Percentiles rank a stretch among this genome's conserved stretches.
These are phyloP conservation scores for Ramazzottius varieornatus DNA, from an alignment of 2,888 invertebrate species.

Conservation along the genomic window DNA sequence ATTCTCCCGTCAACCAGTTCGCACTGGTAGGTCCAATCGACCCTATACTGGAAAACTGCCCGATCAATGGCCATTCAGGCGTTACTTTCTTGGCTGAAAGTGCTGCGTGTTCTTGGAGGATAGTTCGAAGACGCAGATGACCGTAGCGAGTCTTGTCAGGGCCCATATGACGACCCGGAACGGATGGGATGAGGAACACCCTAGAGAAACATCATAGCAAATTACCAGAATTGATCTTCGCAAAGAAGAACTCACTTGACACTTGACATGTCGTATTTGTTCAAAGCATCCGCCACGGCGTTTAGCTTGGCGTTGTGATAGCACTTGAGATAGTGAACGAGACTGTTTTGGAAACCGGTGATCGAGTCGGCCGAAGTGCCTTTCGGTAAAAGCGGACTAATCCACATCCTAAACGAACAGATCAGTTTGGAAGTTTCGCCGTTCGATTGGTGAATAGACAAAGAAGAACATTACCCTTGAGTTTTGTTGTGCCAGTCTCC, in stretches of 20 bases:
- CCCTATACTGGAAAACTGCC: conserved; percentile 74
- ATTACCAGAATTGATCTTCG: neutral
- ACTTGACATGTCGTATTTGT: conserved; percentile 48
- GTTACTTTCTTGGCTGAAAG: neutral
- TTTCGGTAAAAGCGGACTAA: conserved; percentile 49
- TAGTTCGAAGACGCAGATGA: conserved; percentile 30
- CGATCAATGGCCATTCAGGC: conserved; percentile 40
- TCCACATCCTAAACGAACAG: conserved; percentile 42
- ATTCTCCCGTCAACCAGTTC: conserved; percentile 49
- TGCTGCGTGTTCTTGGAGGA: conserved; percentile 6
- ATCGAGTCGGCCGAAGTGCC: conserved; percentile 41
- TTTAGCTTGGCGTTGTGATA: conserved; percentile 35
- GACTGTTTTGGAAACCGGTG: conserved; percentile 50
- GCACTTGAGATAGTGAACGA: conserved; percentile 44
- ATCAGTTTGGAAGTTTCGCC: neutral
- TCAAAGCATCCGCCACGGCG: conserved; percentile 24
- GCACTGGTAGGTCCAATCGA: conserved; percentile 38
- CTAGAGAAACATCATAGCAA: conserved; percentile 26
- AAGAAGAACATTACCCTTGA: conserved; percentile 40
- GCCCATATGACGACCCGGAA: conserved; percentile 50
- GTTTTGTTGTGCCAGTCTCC: conserved; percentile 83
- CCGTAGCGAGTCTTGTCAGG: conserved; percentile 34
- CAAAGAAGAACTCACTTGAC: conserved; percentile 34
- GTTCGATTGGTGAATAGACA: conserved; percentile 5
- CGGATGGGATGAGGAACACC: conserved; percentile 56